These are phyloP conservation scores for Apis cerana DNA, from an alignment of 1,140 invertebrate species.

Conservation along the genomic window DNA sequence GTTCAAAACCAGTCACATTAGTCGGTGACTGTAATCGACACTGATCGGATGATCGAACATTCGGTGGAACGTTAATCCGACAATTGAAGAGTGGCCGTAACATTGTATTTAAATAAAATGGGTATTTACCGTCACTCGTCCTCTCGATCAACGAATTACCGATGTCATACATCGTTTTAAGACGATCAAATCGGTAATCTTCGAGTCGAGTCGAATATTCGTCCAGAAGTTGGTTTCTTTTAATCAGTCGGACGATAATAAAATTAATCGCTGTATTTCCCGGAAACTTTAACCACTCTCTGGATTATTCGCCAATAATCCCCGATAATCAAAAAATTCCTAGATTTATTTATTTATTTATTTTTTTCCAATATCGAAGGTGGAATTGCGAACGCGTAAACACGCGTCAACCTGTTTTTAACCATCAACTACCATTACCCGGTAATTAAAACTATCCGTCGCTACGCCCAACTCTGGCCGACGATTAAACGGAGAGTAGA, in stretches of 20 bases:
- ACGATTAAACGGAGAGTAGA: neutral
- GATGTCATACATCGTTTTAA: neutral
- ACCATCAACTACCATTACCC: constrained; percentile 8
- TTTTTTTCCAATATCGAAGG: neutral
- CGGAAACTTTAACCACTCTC: too few relatives aligned
- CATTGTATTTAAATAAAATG: neutral
- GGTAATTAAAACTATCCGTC: constrained; percentile 35
- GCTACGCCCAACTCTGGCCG: neutral
- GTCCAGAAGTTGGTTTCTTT: too few relatives aligned
- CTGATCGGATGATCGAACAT: constrained; percentile 6
- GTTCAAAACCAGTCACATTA: neutral
- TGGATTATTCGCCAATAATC: too few relatives aligned
- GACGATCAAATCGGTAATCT: too few relatives aligned
- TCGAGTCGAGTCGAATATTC: too few relatives aligned
- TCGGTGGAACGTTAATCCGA: neutral
- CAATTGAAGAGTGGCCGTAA: neutral
- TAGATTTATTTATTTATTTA: too few relatives aligned
- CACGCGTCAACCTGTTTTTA: constrained; percentile 28
- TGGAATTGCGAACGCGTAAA: neutral
- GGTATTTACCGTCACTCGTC: neutral
- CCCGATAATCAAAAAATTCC: too few relatives aligned
- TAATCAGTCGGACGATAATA: too few relatives aligned
- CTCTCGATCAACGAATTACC: neutral
- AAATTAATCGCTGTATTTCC: too few relatives aligned
- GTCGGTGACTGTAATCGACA: neutral